These are phyloP conservation scores for Trachelus troglodyta DNA, from an alignment of 2,888 invertebrate genomes.

Conservation along the genomic window DNA sequence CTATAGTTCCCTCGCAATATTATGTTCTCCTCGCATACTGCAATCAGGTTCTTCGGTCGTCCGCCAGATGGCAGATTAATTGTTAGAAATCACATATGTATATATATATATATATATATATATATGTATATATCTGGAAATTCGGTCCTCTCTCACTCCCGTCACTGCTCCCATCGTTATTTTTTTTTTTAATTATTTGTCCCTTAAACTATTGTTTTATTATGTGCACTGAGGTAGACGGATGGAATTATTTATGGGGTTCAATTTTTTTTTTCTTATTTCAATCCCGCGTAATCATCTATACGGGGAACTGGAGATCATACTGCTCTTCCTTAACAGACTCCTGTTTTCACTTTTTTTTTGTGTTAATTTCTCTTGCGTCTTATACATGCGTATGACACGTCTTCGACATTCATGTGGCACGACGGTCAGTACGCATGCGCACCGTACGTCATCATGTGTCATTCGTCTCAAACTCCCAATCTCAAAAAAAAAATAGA, in stretches of 20 bases:
- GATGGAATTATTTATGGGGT: slow-evolving; percentile 54
- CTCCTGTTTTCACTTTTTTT: slow-evolving; percentile 10
- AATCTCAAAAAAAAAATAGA: slow-evolving; percentile 30
- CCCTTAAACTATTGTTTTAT: slow-evolving; percentile 53
- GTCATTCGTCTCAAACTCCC: not conserved
- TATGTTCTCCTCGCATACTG: not conserved
- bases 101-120: too few species aligned
- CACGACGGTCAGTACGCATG: not conserved
- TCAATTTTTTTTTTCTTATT: not conserved
- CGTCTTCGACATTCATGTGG: not conserved
- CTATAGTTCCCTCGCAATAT: slow-evolving; percentile 1
- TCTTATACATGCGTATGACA: not conserved
- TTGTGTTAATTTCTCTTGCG: not conserved
- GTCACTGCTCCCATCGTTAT: not conserved
- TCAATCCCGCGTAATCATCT: slow-evolving; percentile 16
- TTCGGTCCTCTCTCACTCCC: not conserved
- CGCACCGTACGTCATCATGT: too few species aligned
- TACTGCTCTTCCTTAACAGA: slow-evolving; percentile 9
- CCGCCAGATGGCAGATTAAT: not conserved
- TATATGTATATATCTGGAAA: not conserved
- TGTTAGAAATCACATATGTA: not conserved
- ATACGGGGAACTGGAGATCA: slow-evolving; percentile 29
- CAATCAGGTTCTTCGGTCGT: not conserved
- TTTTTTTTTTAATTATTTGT: slow-evolving; percentile 27
- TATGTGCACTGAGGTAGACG: slow-evolving; percentile 63